Percentiles rank a stretch among this genome's conserved stretches.
Evolutionary conservation across 2,888 invertebrate genomes (phyloP).

Genomic region (Dryobotodes eremita): DNA sequence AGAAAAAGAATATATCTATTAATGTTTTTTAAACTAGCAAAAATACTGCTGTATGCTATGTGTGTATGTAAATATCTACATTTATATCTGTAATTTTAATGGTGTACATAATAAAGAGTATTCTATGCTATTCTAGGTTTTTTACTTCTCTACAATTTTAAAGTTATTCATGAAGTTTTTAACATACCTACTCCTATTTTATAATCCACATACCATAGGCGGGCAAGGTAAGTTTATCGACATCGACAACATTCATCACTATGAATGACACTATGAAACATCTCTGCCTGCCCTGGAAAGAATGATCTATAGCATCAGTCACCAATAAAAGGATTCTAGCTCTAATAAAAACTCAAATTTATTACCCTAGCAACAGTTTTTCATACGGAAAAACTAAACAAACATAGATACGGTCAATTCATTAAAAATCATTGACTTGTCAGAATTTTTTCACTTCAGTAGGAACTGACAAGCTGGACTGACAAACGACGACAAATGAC

Average conservation of each 20-base stretch:
- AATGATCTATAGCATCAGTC: conserved; percentile 46
- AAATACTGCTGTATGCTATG: not conserved
- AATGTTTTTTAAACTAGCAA: not conserved
- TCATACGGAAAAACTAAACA: conserved; percentile 11
- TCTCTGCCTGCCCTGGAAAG: conserved; percentile 14
- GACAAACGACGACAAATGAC: conserved; percentile 73
- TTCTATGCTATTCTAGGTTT: not conserved
- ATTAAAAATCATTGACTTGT: conserved; percentile 60
- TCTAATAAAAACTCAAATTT: conserved; percentile 28
- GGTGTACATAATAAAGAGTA: too few species aligned
- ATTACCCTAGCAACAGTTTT: conserved; percentile 24
- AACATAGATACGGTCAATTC: conserved; percentile 40
- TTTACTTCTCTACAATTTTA: not conserved
- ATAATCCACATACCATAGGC: conserved; percentile 39
- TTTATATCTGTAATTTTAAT: too few species aligned
- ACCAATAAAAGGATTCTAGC: conserved; percentile 49
- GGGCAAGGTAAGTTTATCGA: not conserved
- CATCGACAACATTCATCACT: conserved; percentile 43
- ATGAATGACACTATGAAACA: conserved; percentile 39
- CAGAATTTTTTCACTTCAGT: conserved; percentile 59
- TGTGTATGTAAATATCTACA: too few species aligned
- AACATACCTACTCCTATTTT: conserved; percentile 14
- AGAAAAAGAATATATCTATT: not conserved
- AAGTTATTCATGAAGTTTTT: conserved; percentile 1
- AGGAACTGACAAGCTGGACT: conserved; percentile 63